These are phyloP conservation scores for Cartodere bifasciata DNA, from an alignment of 2,888 invertebrate genomes.

Conservation along the genomic window DNA sequence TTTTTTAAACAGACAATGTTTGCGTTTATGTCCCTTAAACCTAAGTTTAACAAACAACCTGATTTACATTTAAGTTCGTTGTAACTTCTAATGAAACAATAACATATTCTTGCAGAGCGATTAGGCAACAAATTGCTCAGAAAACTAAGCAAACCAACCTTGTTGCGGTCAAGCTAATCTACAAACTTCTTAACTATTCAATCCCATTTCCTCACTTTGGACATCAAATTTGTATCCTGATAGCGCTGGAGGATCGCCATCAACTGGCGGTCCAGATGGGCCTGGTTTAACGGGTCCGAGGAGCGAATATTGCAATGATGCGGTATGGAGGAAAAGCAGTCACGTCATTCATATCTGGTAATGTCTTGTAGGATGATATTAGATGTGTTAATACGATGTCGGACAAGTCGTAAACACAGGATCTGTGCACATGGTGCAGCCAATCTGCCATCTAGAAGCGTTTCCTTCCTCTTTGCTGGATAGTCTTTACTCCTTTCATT, in stretches of 20 bases:
- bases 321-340: slow-evolving; percentile 23
- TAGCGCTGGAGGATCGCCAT: neutral
- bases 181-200: too few relatives aligned
- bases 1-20: too few relatives aligned
- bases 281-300: slow-evolving; percentile 4
- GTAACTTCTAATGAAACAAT: too few relatives aligned
- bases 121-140: too few relatives aligned
- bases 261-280: neutral
- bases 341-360: slow-evolving; percentile 38
- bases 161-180: too few relatives aligned
- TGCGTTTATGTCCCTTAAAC: too few relatives aligned
- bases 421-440: slow-evolving; percentile 32
- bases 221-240: neutral
- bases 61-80: too few relatives aligned
- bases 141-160: too few relatives aligned
- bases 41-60: too few relatives aligned
- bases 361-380: slow-evolving; percentile 34
- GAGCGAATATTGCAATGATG: slow-evolving; percentile 13
- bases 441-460: slow-evolving; percentile 1
- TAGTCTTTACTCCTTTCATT: too few relatives aligned
- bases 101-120: too few relatives aligned
- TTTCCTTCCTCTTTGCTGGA: too few relatives aligned
- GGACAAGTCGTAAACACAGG: slow-evolving; percentile 36
- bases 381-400: slow-evolving; percentile 38
- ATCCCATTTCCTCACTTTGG: neutral